Base-by-base conservation (phyloP, 2,888 invertebrate genomes). In the Trissolcus japonicus region DNA sequence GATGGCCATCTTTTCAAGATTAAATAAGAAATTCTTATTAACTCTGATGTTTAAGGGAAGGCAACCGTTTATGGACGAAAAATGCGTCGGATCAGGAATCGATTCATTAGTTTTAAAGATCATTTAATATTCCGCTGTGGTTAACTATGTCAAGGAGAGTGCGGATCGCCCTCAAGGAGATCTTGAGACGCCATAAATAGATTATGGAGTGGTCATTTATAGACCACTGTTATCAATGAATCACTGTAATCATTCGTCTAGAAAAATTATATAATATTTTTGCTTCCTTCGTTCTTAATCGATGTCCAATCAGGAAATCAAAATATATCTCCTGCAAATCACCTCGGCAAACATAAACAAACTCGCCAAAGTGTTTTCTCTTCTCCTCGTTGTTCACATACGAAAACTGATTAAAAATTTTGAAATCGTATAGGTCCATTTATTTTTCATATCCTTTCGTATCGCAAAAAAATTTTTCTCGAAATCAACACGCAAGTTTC, bases 111-210 rank as follows among this genome's bases (percentile, higher is more conserved):
- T 69, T 48, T 55, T 48, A 53, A 69, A 48, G 48, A 62, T 56
- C 62, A 69, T 56, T 69, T 69, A 69, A 69, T 69, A 69, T 56
- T 69, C 40, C 60, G 54, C 41, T 41, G 55, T 69, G 35, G 61
- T 50, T 56, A 69, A 62, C 69, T 62, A 62, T 69, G 69, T 62
- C 69, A 69, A 69, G 69, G 69, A 69, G 48, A 68, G 19, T 55
- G 41, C 53, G 46, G 68, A 69, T 62, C 53, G 69, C 69, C 48
- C 61, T 69, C 61, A 61, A 69, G 62, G 69, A 69, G 62, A 69
- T 62, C 69, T 69, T 62, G 62, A 69, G 17, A 55, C 56, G 61
- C 69, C 56, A 62, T 69, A 69, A 69, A 69, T 69, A 69, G 69
- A 69, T 56, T 54, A 69, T 69, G 55, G 55, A 62, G 43, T 60